Evolutionary conservation across 1,140 invertebrate genomes (phyloP), one percentile per base, ranked within the genome.

Genomic region (Nymphalis io): DNA sequence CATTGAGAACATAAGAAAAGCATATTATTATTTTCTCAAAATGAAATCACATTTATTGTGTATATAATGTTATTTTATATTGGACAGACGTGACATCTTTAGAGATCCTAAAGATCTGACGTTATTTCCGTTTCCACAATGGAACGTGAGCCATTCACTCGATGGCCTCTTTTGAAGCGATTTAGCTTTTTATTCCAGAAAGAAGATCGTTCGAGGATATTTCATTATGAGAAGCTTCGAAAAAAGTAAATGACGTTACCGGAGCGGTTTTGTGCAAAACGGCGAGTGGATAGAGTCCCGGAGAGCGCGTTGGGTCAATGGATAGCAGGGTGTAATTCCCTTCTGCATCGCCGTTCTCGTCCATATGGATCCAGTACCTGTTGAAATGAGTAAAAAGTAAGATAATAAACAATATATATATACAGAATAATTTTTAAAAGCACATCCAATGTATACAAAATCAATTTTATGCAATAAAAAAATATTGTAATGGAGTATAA

Each of bases 241-340:
- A 57, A 63, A 58, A 59, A 60, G 61, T 60, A 60, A 60, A 59
- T 63, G 63, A 48, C 39, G 18, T 80, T 80, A 91, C 89, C 69
- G 89, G 89, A 20, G 82, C 46, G 13, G 79, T 77, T 65, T 89
- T 88, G 68, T 91, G 87, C 23, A 91, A 77, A 0, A 91, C 87
- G 13, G 85, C 89, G 6, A 91, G 80, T 0, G 87, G 89, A 63
- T 96, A 96, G 16, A 98, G 93, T 2, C 97, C 97, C 70, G 94
- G 94, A n/a, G 93, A 92, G 6, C 85, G 90, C 3, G 85, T 71
- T 2, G 83, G 79, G 64, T 89, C 81, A 75, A 94, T 84, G 1
- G 96, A 95, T 72, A 99, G 94, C 61, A 99, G 91, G 0, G 98
- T 98, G 91, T 99, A 99, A 93, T 99, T 99, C 15, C 98, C 98